Conservation (phyloP, 2,888 invertebrate genomes). For the Rhogogaster chlorosoma region DNA sequence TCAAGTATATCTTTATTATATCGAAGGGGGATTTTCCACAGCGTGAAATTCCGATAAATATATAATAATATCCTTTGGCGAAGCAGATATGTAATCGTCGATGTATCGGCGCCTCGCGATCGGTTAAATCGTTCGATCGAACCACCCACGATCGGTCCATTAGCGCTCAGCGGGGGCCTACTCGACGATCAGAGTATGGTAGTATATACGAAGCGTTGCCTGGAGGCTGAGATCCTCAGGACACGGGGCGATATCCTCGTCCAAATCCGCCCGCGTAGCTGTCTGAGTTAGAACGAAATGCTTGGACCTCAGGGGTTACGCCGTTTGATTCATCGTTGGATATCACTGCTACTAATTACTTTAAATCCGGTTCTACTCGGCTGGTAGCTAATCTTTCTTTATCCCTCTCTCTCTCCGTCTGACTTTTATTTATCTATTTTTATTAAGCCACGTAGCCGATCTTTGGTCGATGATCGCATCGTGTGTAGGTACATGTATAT, state of each 20-base stretch:
- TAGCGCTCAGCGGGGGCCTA: slow-evolving; percentile 72
- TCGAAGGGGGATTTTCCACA: background rate
- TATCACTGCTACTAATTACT: slow-evolving; percentile 70
- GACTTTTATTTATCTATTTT: background rate
- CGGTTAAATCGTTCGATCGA: slow-evolving; percentile 61
- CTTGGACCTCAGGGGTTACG: slow-evolving; percentile 40
- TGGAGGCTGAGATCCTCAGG: slow-evolving; percentile 41
- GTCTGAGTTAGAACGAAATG: slow-evolving; percentile 36
- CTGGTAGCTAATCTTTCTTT: slow-evolving; percentile 62
- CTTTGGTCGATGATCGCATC: slow-evolving; percentile 29
- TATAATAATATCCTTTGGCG: background rate
- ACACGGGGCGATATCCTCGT: slow-evolving; percentile 37
- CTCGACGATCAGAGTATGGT: background rate
- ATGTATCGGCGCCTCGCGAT: slow-evolving; percentile 39
- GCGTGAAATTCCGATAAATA: background rate
- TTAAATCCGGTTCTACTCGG: slow-evolving; percentile 70
- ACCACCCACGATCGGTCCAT: slow-evolving; percentile 77
- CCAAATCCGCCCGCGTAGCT: slow-evolving; percentile 30
- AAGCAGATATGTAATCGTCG: background rate
- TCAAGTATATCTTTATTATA: background rate
- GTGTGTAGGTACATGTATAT: background rate
- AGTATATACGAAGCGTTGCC: slow-evolving; percentile 43
- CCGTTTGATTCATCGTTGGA: slow-evolving; percentile 66
- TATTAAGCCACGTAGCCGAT: slow-evolving; percentile 17
- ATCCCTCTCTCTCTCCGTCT: background rate